A percentile compares a stretch with the other conserved stretches of the same genome.
Evolutionary conservation across 2,888 invertebrate species (phyloP).

Genomic region (Pteria penguin): DNA sequence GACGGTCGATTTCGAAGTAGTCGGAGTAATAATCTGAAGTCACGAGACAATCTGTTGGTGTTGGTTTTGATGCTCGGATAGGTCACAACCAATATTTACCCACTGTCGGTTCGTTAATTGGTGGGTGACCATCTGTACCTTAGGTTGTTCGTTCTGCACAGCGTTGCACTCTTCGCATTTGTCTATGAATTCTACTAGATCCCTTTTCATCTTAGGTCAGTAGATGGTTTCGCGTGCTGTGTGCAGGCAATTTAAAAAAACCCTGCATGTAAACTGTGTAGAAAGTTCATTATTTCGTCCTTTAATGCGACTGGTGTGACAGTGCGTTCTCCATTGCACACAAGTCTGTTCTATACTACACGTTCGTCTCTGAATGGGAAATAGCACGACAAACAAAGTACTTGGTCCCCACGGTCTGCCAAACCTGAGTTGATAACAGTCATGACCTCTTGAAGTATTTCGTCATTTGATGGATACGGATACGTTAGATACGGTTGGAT

Average conservation of each 20-base stretch:
- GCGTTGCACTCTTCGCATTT: not conserved
- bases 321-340: too few species aligned
- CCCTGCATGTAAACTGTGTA: too few species aligned
- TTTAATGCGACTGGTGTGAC: too few species aligned
- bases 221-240: too few species aligned
- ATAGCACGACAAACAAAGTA: too few species aligned
- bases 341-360: too few species aligned
- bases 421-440: not conserved
- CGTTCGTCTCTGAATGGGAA: too few species aligned
- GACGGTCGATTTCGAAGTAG: slow-evolving; percentile 29
- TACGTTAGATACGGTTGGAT: not conserved
- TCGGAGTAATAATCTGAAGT: slow-evolving; percentile 1
- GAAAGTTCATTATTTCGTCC: too few species aligned
- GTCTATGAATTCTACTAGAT: too few species aligned
- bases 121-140: too few species aligned
- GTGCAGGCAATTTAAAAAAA: too few species aligned
- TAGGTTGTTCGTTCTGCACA: not conserved
- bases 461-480: not conserved
- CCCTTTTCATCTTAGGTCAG: not conserved
- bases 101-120: too few species aligned
- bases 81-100: not conserved
- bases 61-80: not conserved
- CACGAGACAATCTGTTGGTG: not conserved
- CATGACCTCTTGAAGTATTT: not conserved
- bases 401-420: not conserved